A percentile compares a stretch with the other conserved stretches of the same genome.
Conservation (phyloP, 1,140 invertebrate species). For the Hormaphis cornu region DNA sequence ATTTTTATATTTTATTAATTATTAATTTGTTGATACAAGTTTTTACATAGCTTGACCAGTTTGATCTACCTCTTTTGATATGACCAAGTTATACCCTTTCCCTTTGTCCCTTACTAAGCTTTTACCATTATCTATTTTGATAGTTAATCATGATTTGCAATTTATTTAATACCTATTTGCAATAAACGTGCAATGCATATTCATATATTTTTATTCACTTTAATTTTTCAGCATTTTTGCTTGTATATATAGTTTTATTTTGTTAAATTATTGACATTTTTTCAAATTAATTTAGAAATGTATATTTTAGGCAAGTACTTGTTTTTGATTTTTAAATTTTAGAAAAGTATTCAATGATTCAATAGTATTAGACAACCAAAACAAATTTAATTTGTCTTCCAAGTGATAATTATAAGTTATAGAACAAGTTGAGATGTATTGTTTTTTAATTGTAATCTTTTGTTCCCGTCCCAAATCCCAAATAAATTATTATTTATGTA, state of each 20-base stretch:
- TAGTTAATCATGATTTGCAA: constrained; percentile 5
- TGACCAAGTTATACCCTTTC: constrained; percentile 8
- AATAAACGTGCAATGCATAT: constrained; percentile 28
- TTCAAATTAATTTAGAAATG: not conserved
- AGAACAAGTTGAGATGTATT: constrained; percentile 24
- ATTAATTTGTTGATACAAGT: not conserved
- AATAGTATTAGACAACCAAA: constrained; percentile 29
- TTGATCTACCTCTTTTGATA: constrained; percentile 29
- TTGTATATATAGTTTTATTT: constrained; percentile 26
- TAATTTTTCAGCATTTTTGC: constrained; percentile 16
- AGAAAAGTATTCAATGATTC: constrained; percentile 25
- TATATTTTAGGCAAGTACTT: constrained; percentile 4
- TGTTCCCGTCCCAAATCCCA: constrained; percentile 25
- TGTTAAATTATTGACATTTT: constrained; percentile 8
- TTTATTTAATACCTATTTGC: constrained; percentile 26
- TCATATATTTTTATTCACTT: constrained; percentile 18
- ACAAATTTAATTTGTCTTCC: constrained; percentile 17
- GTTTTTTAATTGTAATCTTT: constrained; percentile 29
- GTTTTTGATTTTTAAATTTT: constrained; percentile 1
- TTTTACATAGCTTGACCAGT: not conserved
- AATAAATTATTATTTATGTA: not conserved
- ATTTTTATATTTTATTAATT: not conserved
- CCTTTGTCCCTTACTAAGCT: not conserved
- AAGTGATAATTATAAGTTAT: constrained; percentile 26
- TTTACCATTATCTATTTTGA: constrained; percentile 29